Evolutionary conservation across 2,888 invertebrate species (phyloP), one percentile per base, ranked within the genome.

Genomic region (Leptogaster cylindrica): DNA sequence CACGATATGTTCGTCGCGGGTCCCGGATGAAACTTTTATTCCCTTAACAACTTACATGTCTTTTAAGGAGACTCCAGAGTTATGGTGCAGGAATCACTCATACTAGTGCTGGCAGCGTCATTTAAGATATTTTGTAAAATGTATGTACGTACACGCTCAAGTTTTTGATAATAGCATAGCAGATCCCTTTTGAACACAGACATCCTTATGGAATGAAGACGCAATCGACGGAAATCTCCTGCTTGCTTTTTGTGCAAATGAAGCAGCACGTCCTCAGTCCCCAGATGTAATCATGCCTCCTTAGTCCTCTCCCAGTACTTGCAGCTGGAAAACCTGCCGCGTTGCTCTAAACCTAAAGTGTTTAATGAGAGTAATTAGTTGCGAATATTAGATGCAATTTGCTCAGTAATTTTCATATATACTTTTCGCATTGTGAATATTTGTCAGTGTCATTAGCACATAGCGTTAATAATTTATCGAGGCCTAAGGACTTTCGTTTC

Each of bases 371-470:
- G 72, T 71, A 73, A 73, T 73, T 73, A 73, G 73, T 73, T 72
- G 71, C 71, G 73, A 73, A 73, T 73, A 73, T 73, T 72, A 73
- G 71, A 73, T 73, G 73, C 72, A 73, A 73, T 73, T 73, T 73
- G 71, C 71, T 70, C 58, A 71, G 71, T 71, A 73, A 72, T 71
- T 71, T 70, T 71, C 71, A 18, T 63, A 31, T 63, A 46, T 31
- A 28, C 46, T 23, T 28, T 63, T 46, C 46, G 46, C 20, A 46
- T 63, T 63, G 23, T 63, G 31, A 63, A 63, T 63, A 63, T 63
- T 63, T 63, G 48, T 63, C 63, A 48, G 31, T 46, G 46, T 63
- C 63, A 63, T 63, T 63, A 58, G 58, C 58, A 58, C 25, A 20
- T n/a, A n/a, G 12, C 36, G 39, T 58, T 58, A 36, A 58, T 39